These are phyloP conservation scores for Hydrochoerus hydrochaeris DNA, from an alignment of 2,113 vertebrate genomes.

Conservation along the genomic window DNA sequence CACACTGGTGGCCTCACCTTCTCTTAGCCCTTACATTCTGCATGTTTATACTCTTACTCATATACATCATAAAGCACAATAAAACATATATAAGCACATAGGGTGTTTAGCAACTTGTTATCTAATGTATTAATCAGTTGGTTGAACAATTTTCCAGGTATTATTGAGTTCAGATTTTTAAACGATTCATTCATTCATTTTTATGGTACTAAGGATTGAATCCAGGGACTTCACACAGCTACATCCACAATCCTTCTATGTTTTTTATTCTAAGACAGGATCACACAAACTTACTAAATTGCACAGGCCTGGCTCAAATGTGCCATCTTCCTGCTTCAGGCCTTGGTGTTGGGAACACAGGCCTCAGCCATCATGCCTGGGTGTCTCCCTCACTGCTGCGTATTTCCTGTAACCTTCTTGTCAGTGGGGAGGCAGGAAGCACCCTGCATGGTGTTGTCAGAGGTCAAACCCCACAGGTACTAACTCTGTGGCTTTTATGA, in stretches of 20 bases:
- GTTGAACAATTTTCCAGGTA: neutral
- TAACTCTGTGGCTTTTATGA: neutral
- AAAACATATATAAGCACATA: neutral
- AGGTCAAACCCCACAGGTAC: neutral
- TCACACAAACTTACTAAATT: neutral
- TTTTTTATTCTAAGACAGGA: neutral
- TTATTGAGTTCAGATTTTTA: neutral
- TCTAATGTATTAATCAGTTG: neutral
- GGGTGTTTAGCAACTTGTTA: neutral
- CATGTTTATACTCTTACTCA: neutral
- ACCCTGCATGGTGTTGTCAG: neutral
- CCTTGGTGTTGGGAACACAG: neutral
- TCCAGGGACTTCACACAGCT: neutral
- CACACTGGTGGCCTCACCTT: neutral
- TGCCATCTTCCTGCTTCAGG: neutral
- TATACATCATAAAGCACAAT: neutral
- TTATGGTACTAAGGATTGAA: neutral
- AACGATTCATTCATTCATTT: neutral
- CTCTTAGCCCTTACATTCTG: neutral
- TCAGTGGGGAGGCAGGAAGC: too few species aligned
- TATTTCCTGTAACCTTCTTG: neutral
- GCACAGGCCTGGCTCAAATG: accelerated
- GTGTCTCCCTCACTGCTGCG: neutral
- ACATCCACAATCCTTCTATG: neutral
- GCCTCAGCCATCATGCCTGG: accelerated